phyloP scores from a whole-genome alignment of 2,797 vertebrate species.

The Falco novaeseelandiae region DNA sequence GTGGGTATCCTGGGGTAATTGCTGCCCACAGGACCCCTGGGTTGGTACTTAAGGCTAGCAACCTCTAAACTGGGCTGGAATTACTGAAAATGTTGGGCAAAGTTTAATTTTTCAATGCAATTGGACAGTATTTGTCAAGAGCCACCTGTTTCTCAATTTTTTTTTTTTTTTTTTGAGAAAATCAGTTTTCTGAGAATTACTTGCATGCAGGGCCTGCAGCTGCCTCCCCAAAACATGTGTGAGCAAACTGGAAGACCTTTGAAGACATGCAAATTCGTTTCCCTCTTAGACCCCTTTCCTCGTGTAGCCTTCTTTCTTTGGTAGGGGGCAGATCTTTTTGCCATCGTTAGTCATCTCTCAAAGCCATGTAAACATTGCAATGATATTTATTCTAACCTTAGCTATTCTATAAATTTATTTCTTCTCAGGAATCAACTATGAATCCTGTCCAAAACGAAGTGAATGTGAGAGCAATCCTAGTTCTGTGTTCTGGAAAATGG shows the following conservation, averaged over 20 bases:
- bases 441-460: conserved; percentile 74
- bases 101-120: neutral
- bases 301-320: neutral
- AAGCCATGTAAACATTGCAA: neutral
- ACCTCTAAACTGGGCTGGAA: neutral
- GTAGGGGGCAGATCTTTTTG: neutral
- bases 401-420: neutral
- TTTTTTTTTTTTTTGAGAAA: neutral
- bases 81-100: neutral
- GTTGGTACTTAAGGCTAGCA: neutral
- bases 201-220: neutral
- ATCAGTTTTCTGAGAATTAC: neutral
- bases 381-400: neutral
- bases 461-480: conserved; percentile 71
- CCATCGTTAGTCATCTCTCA: neutral
- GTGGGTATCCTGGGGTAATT: neutral
- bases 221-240: neutral
- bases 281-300: neutral
- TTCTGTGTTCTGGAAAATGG: conserved; percentile 75
- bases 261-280: neutral
- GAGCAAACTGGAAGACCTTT: neutral
- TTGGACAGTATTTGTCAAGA: neutral
- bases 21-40: fast-evolving
- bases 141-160: neutral
- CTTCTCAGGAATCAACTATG: conserved; percentile 76